Base-by-base conservation (phyloP, 2,113 vertebrate species). In the Lophotis ruficrista region DNA sequence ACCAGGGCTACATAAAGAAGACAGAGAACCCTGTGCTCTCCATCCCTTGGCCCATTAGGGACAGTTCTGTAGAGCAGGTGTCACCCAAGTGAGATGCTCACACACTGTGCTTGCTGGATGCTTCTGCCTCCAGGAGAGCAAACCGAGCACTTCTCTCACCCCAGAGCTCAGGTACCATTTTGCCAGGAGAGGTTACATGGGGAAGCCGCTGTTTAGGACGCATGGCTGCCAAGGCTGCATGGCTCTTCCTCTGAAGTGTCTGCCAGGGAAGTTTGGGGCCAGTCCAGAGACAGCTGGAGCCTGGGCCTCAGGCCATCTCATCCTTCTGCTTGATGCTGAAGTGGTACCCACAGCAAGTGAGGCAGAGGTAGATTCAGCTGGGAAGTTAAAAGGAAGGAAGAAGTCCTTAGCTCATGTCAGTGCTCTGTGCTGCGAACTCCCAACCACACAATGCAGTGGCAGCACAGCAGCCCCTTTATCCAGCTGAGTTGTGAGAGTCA, bases 1-100 rank as follows among this genome's bases (percentile, higher is more conserved):
- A 50, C 50, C 20, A 45, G 37, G 17, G 10, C 37, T n/a, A 2
- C 37, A 10, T 75, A 69, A 89, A 85, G 69, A 69, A 83, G 25
- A 9, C 5, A 9, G 6, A 35, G 5, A 81, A 18, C 35, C 22
- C 31, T 0, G 0, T 73, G 10, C 21, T 75, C 11, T 78, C 37
- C 12, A 87, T 6, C 20, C 8, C 31, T 57, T 22, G 33, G 20
- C 35, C 56, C 3, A 1, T 5, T 5, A 50, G 50, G 48, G 28
- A 20, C 60, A 62, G 12, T 41, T 76, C 61, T 38, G 14, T 64
- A 45, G 58, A 17, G 24, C 2, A 31, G 8, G 10, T 25, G 65
- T 71, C 54, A 78, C 22, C 20, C 30, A 37, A 27, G 25, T 33
- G 28, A 89, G 23, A 10, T 81, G n/a, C 20, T 83, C 17, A 37